Percentiles rank a stretch among this genome's conserved stretches.
Evolutionary conservation across 2,888 invertebrate species (phyloP).

Genomic region (Zonitis immaculata): DNA sequence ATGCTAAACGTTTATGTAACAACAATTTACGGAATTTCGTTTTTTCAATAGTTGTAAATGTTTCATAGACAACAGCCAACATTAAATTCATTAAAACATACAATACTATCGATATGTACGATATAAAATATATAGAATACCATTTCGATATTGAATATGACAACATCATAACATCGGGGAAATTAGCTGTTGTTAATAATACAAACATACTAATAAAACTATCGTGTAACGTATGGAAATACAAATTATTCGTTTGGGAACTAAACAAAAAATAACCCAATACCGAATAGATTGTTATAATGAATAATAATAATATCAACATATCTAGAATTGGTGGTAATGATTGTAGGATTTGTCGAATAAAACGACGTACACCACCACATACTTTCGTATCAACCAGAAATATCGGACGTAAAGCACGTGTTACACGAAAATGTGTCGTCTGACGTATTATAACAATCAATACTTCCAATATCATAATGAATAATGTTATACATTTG

Average conservation of each 20-base stretch:
- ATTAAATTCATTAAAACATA: conserved; percentile 89
- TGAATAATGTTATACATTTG: conserved; percentile 70
- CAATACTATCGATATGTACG: conserved; percentile 77
- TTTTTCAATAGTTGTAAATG: conserved; percentile 80
- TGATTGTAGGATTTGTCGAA: conserved; percentile 76
- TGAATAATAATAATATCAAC: conserved; percentile 77
- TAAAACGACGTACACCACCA: conserved; percentile 71
- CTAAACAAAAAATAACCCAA: conserved; percentile 80
- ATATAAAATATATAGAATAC: conserved; percentile 82
- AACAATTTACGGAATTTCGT: conserved; percentile 79
- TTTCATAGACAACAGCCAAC: conserved; percentile 87
- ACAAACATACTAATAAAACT: conserved; percentile 88
- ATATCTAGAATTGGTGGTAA: conserved; percentile 85
- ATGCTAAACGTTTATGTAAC: conserved; percentile 75
- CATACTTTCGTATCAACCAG: conserved; percentile 81
- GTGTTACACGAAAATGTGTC: conserved; percentile 81
- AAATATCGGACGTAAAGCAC: conserved; percentile 83
- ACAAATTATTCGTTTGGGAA: conserved; percentile 65
- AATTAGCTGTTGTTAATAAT: conserved; percentile 85
- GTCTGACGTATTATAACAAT: conserved; percentile 75
- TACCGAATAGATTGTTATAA: conserved; percentile 77
- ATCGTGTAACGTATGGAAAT: conserved; percentile 73
- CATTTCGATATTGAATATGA: conserved; percentile 75
- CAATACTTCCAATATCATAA: conserved; percentile 80
- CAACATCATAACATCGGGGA: conserved; percentile 92